phyloP scores from a whole-genome alignment of 2,888 invertebrate genomes.

The Romanomermis culicivorax region DNA sequence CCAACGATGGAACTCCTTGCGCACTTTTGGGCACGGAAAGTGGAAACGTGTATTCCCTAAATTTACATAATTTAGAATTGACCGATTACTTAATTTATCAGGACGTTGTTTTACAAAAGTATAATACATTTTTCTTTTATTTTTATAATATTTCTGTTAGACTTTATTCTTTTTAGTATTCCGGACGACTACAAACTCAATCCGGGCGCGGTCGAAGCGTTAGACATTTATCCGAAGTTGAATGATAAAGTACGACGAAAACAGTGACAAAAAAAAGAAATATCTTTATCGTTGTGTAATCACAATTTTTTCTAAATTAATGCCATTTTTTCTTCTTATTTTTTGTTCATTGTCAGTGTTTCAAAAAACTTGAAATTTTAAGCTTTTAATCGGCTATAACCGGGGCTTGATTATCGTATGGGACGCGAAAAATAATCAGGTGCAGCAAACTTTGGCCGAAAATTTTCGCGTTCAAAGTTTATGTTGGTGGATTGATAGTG shows the following conservation, averaged over 20 bases:
- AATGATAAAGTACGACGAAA: no score
- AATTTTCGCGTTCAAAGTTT: constrained; percentile 15
- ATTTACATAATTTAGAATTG: constrained; percentile 56
- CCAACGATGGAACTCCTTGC: constrained; percentile 32
- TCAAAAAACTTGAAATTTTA: no score
- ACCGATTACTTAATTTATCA: constrained; percentile 79
- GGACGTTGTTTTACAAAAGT: constrained; percentile 89
- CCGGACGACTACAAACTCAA: constrained; percentile 81
- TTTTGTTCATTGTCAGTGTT: no score
- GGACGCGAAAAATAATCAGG: constrained; percentile 43
- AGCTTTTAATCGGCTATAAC: constrained; percentile 67
- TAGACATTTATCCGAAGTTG: no score
- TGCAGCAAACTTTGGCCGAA: constrained; percentile 29
- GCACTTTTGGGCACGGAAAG: constrained; percentile 79
- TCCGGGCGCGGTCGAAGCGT: constrained; percentile 79
- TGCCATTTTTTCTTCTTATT: no score
- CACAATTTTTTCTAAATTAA: no score
- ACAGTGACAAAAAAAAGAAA: no score
- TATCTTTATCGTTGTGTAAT: no score
- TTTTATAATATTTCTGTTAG: constrained; percentile 4
- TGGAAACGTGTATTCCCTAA: constrained; percentile 73
- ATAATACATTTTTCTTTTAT: constrained; percentile 12
- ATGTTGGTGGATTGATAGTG: neutral
- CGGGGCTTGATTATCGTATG: constrained; percentile 75
- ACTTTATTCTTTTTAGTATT: constrained; percentile 40